Conservation (phyloP, 2,797 vertebrate species). For the Hipposideros larvatus region DNA sequence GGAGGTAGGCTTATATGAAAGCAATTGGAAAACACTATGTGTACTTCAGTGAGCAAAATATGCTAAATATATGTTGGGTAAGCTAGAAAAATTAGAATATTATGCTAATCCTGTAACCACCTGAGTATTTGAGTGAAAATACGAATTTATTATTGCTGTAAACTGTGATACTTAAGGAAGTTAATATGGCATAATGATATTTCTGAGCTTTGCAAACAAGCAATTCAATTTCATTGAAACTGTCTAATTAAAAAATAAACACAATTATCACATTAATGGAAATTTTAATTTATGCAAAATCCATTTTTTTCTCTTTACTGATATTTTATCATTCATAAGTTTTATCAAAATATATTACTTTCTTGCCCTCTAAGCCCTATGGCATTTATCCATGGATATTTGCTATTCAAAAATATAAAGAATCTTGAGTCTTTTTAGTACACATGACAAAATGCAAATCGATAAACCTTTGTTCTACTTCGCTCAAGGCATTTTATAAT, state of each 20-base stretch:
- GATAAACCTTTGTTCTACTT: neutral
- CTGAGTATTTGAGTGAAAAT: conserved; percentile 68
- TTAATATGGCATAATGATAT: conserved; percentile 77
- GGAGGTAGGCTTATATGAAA: neutral
- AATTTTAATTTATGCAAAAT: conserved; percentile 72
- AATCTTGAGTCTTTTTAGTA: neutral
- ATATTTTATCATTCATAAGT: neutral
- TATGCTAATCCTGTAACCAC: conserved; percentile 59
- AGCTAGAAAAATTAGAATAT: conserved; percentile 47
- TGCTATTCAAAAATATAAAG: neutral
- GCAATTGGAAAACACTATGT: neutral
- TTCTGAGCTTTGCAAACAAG: conserved; percentile 78
- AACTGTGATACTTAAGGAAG: conserved; percentile 54
- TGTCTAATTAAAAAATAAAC: conserved; percentile 78
- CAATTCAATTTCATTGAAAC: conserved; percentile 73
- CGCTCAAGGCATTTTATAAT: conserved; percentile 19
- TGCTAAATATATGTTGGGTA: conserved; percentile 7
- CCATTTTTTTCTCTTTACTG: conserved; percentile 36
- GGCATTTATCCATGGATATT: neutral
- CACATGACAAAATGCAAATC: neutral
- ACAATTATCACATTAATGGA: conserved; percentile 80
- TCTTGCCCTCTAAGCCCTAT: neutral
- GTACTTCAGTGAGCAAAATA: conserved; percentile 40
- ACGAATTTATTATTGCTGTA: conserved; percentile 63
- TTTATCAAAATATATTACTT: neutral